Evolutionary conservation across 2,113 vertebrate genomes (phyloP).

Genomic region (Pomatostomus ruficeps): DNA sequence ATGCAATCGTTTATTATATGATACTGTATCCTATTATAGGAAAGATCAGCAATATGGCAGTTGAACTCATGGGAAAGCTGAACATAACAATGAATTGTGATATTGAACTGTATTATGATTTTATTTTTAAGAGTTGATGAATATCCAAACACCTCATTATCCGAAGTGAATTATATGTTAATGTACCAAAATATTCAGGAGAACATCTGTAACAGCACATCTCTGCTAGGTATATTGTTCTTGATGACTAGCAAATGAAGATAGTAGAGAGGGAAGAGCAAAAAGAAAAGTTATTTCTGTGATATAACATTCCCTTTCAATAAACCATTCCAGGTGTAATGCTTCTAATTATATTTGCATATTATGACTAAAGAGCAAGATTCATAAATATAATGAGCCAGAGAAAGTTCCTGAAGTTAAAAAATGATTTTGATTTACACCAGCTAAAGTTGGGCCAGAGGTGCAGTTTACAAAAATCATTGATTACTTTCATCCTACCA

Average conservation of each 20-base stretch:
- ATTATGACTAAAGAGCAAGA: neutral
- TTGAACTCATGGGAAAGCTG: neutral
- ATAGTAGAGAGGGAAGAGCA: neutral
- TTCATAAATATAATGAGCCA: neutral
- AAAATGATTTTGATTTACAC: neutral
- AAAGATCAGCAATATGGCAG: neutral
- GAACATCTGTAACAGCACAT: neutral
- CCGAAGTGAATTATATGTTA: neutral
- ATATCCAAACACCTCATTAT: neutral
- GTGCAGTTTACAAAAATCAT: constrained; percentile 29
- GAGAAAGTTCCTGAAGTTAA: constrained; percentile 3
- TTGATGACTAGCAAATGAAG: constrained; percentile 4
- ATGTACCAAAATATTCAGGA: neutral
- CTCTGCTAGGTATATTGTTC: neutral
- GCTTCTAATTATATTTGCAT: neutral
- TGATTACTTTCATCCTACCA: constrained; percentile 42
- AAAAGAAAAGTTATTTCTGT: neutral
- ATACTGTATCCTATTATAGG: neutral
- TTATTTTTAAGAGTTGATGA: neutral
- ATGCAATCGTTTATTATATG: neutral
- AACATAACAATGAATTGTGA: neutral
- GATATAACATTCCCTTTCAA: neutral
- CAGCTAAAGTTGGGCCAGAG: neutral
- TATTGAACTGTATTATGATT: neutral
- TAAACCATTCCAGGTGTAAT: neutral